Evolutionary conservation across 2,797 vertebrate species (phyloP), one percentile per base, ranked within the genome.

Genomic region (Crenuchus spilurus): DNA sequence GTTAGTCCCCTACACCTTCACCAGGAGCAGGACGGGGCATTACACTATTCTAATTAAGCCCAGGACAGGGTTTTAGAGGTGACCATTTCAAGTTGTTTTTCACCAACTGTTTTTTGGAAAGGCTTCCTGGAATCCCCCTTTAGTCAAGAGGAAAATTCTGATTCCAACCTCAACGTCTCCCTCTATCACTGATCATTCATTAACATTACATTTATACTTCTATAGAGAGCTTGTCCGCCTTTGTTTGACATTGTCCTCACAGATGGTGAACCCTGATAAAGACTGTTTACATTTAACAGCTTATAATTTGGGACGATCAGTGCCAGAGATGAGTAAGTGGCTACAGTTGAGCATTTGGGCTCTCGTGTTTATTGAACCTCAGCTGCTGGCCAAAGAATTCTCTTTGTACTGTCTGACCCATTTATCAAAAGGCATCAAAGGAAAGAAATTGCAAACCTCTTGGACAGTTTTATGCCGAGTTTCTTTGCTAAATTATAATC

Each of bases 321-420:
- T 44, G 39, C 52, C 49, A 73, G 44, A 60, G 60, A 22, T 54
- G 28, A 57, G 9, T 61, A 39, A 57, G 24, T 48, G 57, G 57
- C 60, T 62, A 44, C 54, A 67, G 44, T 49, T 22, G 48, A 35
- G 58, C 7, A 62, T 76, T 61, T 55, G 51, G 52, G 41, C 62
- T 70, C 14, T 44, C 30, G 5, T 77, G 78, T 85, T 85, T 82
- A 78, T 72, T 75, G 67, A 79, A 79, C 67, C 65, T 68, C 22
- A 67, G 70, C 24, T 9, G 11, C 26, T 49, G 60, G 55, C 74
- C 70, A 78, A 74, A 65, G 37, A 42, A 74, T 60, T 80, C 31
- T 52, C 54, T 24, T 68, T 72, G 31, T 61, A 52, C 60, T 63
- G 68, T 64, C 4, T 46, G 20, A 57, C 26, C 48, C 48, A 49